Base-by-base conservation (phyloP, 2,797 vertebrate genomes). In the Cichlasoma orientale region DNA sequence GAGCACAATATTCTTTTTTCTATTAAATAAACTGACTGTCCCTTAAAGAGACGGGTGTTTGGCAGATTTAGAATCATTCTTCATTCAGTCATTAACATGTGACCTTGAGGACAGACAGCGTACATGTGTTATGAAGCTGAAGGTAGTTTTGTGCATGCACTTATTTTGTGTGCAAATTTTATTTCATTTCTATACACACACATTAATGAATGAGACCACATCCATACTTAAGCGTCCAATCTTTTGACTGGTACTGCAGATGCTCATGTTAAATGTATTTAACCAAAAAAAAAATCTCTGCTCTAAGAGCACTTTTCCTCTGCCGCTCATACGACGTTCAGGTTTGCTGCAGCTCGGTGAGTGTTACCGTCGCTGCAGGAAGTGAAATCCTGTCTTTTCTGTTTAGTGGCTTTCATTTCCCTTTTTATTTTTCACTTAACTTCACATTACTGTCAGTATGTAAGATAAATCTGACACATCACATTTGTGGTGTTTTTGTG, bases 401-500 rank as follows among this genome's bases (percentile, higher is more conserved):
- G 23, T 19, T 61, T 59, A n/a, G n/a, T 56, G 57, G 18, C 16
- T 12, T 38, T 18, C 9, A 69, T 56, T 31, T 68, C 9, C 36
- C 7, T 55, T 23, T 33, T 68, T 2, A 55, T 25, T 38, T 74
- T 12, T 25, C n/a, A 59, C 50, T 55, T 29, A 36, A 74, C 18
- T 31, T 16, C 52, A 73, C 5, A 36, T 8, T 71, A 25, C 36
- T 29, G 29, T 29, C 21, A 31, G 38, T 47, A 52, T 77, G 36
- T 75, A 58, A 36, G 71, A 76, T 47, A 61, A 75, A 77, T 59
- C 31, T 61, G 23, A 78, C 33, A 80, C 41, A 73, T 68, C 25
- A 0, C 25, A 68, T 68, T 68, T 50, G 63, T 50, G 38, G 25
- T 52, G 63, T n/a, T 50, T 68, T 52, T 50, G 63, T 68, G 41